Evolutionary conservation across 2,888 invertebrate genomes (phyloP).

Genomic region (Mesochorus sp.): DNA sequence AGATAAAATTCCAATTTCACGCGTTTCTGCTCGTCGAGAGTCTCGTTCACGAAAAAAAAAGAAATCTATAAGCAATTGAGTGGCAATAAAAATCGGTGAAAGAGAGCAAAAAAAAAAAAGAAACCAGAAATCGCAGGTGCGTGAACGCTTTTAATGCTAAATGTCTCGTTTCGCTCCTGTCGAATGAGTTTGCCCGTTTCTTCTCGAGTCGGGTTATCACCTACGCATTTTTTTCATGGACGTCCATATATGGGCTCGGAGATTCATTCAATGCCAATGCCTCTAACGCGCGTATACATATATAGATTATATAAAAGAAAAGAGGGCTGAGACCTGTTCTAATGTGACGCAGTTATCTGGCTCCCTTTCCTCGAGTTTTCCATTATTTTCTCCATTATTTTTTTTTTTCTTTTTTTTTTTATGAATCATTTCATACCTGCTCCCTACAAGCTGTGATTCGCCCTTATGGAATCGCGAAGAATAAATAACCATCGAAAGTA

Average conservation of each 20-base stretch:
- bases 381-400: background rate
- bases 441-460: no score
- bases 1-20: no score
- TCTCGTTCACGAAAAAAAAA: no score
- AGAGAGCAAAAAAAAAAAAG: no score
- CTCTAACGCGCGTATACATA: background rate
- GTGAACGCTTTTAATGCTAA: no score
- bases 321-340: background rate
- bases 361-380: background rate
- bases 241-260: slow-evolving; percentile 56
- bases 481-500: background rate
- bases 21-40: no score
- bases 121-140: no score
- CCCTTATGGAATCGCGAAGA: slow-evolving; percentile 47
- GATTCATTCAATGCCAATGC: slow-evolving; percentile 61
- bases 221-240: slow-evolving; percentile 59
- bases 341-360: background rate
- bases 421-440: no score
- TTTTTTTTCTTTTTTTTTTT: no score
- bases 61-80: no score
- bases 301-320: background rate
- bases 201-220: slow-evolving; percentile 31
- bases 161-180: background rate
- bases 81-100: no score
- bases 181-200: slow-evolving; percentile 22